These are phyloP conservation scores for Tiphia femorata DNA, from an alignment of 2,888 invertebrate genomes.

Conservation along the genomic window DNA sequence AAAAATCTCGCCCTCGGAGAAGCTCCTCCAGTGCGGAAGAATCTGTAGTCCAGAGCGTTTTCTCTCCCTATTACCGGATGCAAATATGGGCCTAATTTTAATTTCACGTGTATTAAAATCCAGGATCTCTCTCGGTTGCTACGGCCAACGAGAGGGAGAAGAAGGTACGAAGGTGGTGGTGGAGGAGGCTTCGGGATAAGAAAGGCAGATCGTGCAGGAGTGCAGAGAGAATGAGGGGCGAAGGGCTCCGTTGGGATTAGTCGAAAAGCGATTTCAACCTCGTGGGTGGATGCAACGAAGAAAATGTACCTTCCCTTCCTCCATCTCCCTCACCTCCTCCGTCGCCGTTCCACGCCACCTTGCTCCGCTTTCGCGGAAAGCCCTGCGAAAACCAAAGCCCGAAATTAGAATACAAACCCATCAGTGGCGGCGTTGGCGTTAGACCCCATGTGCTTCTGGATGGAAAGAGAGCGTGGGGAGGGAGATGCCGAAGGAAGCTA, in stretches of 20 bases:
- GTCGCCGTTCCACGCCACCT: conserved; percentile 22
- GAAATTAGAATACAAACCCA: conserved; percentile 65
- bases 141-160: conserved; percentile 68
- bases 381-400: conserved; percentile 59
- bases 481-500: conserved; percentile 38
- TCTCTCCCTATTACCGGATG: conserved; percentile 74
- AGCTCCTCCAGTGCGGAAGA: conserved; percentile 37
- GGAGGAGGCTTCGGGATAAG: conserved; percentile 35
- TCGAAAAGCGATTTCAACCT: conserved; percentile 62
- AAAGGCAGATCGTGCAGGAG: conserved; percentile 35
- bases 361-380: conserved; percentile 39
- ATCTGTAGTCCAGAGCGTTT: conserved; percentile 34
- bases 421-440: conserved; percentile 49
- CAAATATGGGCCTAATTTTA: conserved; percentile 75
- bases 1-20: too few species aligned
- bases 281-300: conserved; percentile 54
- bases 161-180: too few species aligned
- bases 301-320: conserved; percentile 41
- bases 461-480: conserved; percentile 16
- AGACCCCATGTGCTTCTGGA: conserved; percentile 55
- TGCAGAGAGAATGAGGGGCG: conserved; percentile 20
- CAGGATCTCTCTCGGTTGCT: conserved; percentile 44
- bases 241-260: conserved; percentile 59
- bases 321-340: not conserved
- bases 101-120: conserved; percentile 75